Evolutionary conservation across 1,140 invertebrate species (phyloP).

Genomic region (Ceratoteleas bidentatus): DNA sequence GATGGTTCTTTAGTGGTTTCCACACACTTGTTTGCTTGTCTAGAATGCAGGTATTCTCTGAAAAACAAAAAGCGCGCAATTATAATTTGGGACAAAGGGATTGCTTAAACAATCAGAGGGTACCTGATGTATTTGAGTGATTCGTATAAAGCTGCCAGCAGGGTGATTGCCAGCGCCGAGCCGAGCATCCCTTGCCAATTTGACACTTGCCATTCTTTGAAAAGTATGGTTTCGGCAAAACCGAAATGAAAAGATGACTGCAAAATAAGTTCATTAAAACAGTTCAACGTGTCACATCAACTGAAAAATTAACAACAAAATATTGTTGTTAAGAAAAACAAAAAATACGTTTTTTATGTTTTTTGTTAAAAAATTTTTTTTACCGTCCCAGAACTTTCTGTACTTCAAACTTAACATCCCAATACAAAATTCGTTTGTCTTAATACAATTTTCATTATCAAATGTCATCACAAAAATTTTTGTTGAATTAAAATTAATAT

Average conservation of each 20-base stretch:
- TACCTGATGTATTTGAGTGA: constrained; percentile 78
- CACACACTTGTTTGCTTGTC: not conserved
- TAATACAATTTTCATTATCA: too few relatives aligned
- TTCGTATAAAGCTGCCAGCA: constrained; percentile 74
- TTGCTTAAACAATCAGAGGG: not conserved
- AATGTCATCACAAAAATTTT: too few relatives aligned
- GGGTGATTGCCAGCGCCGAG: constrained; percentile 73
- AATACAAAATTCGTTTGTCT: too few relatives aligned
- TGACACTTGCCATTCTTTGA: constrained; percentile 71
- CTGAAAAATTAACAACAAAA: too few relatives aligned
- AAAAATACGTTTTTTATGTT: too few relatives aligned
- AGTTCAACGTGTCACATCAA: too few relatives aligned
- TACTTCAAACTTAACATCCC: too few relatives aligned
- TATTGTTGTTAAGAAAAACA: too few relatives aligned
- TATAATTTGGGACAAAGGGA: not conserved
- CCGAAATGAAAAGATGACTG: constrained; percentile 78
- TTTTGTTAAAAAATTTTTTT: too few relatives aligned
- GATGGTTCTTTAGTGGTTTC: too few relatives aligned
- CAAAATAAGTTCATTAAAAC: constrained; percentile 7
- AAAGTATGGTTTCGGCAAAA: constrained; percentile 74
- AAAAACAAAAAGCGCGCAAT: constrained; percentile 12
- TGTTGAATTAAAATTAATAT: too few relatives aligned
- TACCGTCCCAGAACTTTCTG: too few relatives aligned
- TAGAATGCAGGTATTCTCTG: constrained; percentile 67
- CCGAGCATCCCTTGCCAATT: constrained; percentile 71